These are phyloP conservation scores for Cebuella pygmaea DNA, from an alignment of 2,797 vertebrate species.

Conservation along the genomic window DNA sequence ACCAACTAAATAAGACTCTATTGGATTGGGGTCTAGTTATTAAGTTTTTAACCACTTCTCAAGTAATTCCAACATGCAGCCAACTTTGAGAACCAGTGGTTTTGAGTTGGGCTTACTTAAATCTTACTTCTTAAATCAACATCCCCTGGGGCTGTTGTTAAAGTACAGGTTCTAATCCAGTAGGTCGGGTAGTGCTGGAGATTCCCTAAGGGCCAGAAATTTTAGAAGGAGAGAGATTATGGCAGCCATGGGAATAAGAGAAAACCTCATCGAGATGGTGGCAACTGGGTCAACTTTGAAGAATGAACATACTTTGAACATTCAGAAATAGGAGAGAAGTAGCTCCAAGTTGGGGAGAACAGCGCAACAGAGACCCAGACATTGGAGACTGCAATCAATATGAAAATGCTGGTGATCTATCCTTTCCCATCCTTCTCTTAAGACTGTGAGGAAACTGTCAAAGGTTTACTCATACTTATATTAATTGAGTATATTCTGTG, in stretches of 20 bases:
- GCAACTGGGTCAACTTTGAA: neutral
- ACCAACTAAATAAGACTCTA: neutral
- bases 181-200: neutral
- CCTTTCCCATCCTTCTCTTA: neutral
- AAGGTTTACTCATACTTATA: neutral
- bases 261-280: neutral
- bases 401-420: neutral
- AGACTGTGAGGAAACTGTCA: neutral
- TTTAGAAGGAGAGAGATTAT: neutral
- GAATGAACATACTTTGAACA: neutral
- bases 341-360: neutral
- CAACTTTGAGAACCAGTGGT: neutral
- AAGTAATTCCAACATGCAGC: neutral
- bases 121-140: neutral
- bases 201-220: neutral
- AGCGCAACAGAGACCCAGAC: neutral
- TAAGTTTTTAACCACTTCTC: neutral
- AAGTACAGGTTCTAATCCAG: neutral
- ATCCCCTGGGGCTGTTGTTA: neutral
- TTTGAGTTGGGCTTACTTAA: neutral
- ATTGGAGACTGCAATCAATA: neutral
- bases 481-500: neutral
- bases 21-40: neutral
- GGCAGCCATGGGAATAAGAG: neutral
- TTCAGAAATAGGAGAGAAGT: neutral